Conservation (phyloP, 2,888 invertebrate genomes). For the Tribolium freemani region DNA sequence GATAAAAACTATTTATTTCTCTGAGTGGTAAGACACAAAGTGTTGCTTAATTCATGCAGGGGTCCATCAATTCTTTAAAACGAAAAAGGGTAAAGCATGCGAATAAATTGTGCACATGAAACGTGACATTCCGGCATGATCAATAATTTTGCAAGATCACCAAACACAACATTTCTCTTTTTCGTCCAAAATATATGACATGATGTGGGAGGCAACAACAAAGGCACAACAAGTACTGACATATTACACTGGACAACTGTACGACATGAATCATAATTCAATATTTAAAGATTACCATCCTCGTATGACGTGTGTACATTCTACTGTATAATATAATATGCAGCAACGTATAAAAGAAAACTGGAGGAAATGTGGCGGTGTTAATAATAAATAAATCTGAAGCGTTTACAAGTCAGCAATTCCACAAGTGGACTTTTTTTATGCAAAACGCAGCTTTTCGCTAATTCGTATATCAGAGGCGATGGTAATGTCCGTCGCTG, state of each 20-base stretch:
- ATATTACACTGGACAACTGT: conserved; percentile 47
- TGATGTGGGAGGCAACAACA: conserved; percentile 41
- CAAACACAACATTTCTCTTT: conserved; percentile 38
- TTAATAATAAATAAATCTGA: conserved; percentile 40
- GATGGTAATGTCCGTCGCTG: neutral
- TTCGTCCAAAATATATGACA: conserved; percentile 43
- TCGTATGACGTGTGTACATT: conserved; percentile 46
- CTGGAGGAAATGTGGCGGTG: conserved; percentile 4
- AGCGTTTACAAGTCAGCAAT: conserved; percentile 39
- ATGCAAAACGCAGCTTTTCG: conserved; percentile 41
- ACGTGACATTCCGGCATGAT: conserved; percentile 46
- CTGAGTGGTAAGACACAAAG: neutral
- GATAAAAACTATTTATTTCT: conserved; percentile 7
- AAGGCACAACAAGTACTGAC: conserved; percentile 41
- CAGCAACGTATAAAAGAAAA: conserved; percentile 38
- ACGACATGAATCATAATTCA: conserved; percentile 51
- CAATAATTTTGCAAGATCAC: conserved; percentile 48
- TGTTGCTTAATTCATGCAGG: conserved; percentile 17
- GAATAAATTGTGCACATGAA: conserved; percentile 46
- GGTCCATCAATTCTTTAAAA: conserved; percentile 35
- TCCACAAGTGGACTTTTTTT: conserved; percentile 34
- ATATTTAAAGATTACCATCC: conserved; percentile 49
- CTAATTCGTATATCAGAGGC: conserved; percentile 34
- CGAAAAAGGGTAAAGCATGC: conserved; percentile 40
- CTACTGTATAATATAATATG: conserved; percentile 40